Evolutionary conservation across 2,113 vertebrate species (phyloP).

Genomic region (Sitta europaea): DNA sequence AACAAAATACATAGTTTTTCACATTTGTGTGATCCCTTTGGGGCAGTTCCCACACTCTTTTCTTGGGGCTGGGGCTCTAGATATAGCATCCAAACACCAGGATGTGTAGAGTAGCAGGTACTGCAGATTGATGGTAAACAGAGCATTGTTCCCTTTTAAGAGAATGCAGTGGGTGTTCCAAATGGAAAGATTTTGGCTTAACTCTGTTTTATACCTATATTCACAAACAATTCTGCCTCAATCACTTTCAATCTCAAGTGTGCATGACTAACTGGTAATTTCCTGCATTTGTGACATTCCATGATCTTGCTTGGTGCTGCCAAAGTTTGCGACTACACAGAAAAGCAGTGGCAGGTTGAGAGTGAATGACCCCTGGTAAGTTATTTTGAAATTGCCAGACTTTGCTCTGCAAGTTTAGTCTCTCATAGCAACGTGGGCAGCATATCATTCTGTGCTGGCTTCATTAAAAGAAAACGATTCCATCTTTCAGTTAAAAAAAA

Average conservation of each 20-base stretch:
- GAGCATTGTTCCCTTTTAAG: neutral
- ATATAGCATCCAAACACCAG: neutral
- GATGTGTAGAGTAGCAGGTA: neutral
- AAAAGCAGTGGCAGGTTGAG: neutral
- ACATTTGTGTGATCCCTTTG: neutral
- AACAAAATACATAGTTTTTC: neutral
- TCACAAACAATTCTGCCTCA: neutral
- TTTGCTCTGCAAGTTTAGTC: constrained; percentile 30
- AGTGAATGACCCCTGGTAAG: neutral
- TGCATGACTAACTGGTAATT: neutral
- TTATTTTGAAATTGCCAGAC: neutral
- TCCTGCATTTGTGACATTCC: constrained; percentile 5
- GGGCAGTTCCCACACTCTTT: neutral
- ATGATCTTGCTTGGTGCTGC: neutral
- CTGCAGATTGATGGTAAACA: neutral
- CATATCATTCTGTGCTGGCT: constrained; percentile 27
- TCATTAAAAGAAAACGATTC: constrained; percentile 52
- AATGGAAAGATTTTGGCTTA: neutral
- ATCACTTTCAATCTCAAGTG: neutral
- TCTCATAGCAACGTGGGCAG: constrained; percentile 37
- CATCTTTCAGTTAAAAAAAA: constrained; percentile 20
- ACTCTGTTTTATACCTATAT: neutral
- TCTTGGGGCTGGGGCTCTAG: neutral
- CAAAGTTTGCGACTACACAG: neutral
- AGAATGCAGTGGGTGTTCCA: neutral